Conservation (phyloP, 2,888 invertebrate species). For the Drosophila monieri region DNA sequence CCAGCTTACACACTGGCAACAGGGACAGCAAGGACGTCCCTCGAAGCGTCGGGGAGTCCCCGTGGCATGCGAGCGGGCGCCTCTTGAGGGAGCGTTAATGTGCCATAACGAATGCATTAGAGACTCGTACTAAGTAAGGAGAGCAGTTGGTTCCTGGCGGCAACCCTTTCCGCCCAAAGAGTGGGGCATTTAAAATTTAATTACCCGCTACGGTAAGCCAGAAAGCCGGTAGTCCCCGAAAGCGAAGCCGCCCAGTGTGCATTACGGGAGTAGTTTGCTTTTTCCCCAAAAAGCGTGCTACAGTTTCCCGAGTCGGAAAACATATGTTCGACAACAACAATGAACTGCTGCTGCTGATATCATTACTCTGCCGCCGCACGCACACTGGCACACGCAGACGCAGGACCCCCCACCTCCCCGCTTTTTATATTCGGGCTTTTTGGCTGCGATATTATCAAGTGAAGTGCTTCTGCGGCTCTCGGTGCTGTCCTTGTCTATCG, state of each 20-base stretch:
- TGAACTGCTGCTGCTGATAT: slow-evolving; percentile 71
- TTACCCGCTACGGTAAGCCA: slow-evolving; percentile 47
- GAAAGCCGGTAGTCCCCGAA: not conserved
- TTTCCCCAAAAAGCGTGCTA: slow-evolving; percentile 55
- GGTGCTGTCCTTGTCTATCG: slow-evolving; percentile 64
- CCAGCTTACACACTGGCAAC: slow-evolving; percentile 15
- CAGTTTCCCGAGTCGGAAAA: slow-evolving; percentile 46
- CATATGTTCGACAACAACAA: slow-evolving; percentile 62
- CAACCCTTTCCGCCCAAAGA: slow-evolving; percentile 14
- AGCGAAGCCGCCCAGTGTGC: slow-evolving; percentile 8
- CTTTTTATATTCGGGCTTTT: slow-evolving; percentile 34
- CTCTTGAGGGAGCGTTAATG: slow-evolving; percentile 72
- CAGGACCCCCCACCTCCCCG: slow-evolving; percentile 48
- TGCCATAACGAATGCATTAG: slow-evolving; percentile 78
- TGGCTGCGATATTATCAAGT: slow-evolving; percentile 72
- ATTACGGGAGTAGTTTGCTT: not conserved
- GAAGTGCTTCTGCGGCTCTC: slow-evolving; percentile 75
- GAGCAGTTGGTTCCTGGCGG: slow-evolving; percentile 34
- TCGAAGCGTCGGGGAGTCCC: slow-evolving; percentile 50
- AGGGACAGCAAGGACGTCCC: slow-evolving; percentile 30
- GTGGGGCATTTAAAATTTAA: slow-evolving; percentile 65
- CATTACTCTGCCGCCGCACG: slow-evolving; percentile 68
- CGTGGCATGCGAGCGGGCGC: slow-evolving; percentile 57
- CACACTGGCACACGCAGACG: slow-evolving; percentile 35
- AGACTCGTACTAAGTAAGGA: slow-evolving; percentile 48